Conservation (phyloP, 1,140 invertebrate species). For the Trachelipus rathkii region DNA sequence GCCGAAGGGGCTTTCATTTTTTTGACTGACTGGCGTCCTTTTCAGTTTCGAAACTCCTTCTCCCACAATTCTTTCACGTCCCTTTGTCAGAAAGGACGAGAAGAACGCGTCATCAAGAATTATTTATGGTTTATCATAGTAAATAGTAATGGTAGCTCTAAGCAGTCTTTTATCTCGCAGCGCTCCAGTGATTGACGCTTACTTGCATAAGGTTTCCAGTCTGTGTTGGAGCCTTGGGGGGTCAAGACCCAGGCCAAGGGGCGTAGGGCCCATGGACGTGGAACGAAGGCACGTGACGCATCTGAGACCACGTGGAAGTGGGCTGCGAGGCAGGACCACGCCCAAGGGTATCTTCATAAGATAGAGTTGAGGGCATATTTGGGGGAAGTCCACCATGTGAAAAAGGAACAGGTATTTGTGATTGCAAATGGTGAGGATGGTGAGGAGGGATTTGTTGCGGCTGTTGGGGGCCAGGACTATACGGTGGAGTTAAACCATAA, state of each 20-base stretch:
- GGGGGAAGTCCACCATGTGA: slow-evolving; percentile 37
- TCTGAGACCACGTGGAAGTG: slow-evolving; percentile 41
- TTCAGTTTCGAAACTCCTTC: too few species aligned
- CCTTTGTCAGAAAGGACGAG: not conserved
- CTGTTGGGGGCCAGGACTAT: slow-evolving; percentile 42
- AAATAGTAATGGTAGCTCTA: too few species aligned
- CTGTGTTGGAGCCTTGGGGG: not conserved
- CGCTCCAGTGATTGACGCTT: not conserved
- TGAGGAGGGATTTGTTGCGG: slow-evolving; percentile 33
- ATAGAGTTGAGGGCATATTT: slow-evolving; percentile 28
- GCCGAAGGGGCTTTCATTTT: too few species aligned
- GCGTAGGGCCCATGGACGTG: slow-evolving; percentile 43
- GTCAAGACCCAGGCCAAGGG: slow-evolving; percentile 42
- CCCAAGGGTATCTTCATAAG: slow-evolving; percentile 27
- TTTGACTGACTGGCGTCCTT: too few species aligned
- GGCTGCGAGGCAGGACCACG: slow-evolving; percentile 36
- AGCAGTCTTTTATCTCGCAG: not conserved
- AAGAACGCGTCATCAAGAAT: not conserved
- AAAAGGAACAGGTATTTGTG: slow-evolving; percentile 30
- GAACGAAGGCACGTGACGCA: slow-evolving; percentile 38
- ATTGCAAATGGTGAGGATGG: slow-evolving; percentile 32
- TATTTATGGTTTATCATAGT: too few species aligned
- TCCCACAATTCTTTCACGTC: not conserved
- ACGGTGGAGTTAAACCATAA: slow-evolving; percentile 43
- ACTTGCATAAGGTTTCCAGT: slow-evolving; percentile 12